phyloP scores from a whole-genome alignment of 1,140 invertebrate genomes.

The Diachasma alloeum region DNA sequence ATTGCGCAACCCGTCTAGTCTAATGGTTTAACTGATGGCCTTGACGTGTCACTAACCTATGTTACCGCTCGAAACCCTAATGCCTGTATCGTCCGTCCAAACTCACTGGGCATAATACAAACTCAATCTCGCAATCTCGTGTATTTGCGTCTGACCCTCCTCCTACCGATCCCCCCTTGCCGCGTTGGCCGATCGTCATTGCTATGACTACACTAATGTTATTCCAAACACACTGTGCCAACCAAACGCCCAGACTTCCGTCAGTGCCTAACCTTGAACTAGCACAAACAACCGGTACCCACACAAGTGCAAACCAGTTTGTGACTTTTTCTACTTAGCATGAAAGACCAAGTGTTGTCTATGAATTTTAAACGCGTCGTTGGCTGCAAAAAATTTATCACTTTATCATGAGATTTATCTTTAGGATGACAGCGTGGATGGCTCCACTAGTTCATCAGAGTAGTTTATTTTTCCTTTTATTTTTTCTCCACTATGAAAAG shows the following conservation, averaged over 20 bases:
- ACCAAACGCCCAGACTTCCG: conserved; percentile 42
- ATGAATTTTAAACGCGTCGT: not conserved
- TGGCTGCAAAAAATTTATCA: not conserved
- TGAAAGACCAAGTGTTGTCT: not conserved
- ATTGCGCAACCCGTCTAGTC: not conserved
- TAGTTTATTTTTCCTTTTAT: not conserved
- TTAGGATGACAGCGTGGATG: not conserved
- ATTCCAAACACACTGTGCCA: conserved; percentile 47
- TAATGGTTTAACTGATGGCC: conserved; percentile 26
- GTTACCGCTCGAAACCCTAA: conserved; percentile 49
- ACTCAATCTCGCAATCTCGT: not conserved
- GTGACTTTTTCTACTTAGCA: conserved; percentile 15
- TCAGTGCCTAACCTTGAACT: conserved; percentile 49
- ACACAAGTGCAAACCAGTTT: conserved; percentile 2
- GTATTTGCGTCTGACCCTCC: conserved; percentile 9
- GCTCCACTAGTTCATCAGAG: conserved; percentile 1
- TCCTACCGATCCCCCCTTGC: not conserved
- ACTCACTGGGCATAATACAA: not conserved
- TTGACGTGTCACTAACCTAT: conserved; percentile 52
- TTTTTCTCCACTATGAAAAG: not conserved
- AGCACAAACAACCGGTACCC: conserved; percentile 33
- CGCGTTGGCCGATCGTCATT: not conserved
- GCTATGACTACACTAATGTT: conserved; percentile 40
- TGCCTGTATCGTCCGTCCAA: conserved; percentile 11
- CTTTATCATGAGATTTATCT: not conserved